Evolutionary conservation across 2,888 invertebrate genomes (phyloP), one percentile per base, ranked within the genome.

Genomic region (Dasysyrphus tricinctus): DNA sequence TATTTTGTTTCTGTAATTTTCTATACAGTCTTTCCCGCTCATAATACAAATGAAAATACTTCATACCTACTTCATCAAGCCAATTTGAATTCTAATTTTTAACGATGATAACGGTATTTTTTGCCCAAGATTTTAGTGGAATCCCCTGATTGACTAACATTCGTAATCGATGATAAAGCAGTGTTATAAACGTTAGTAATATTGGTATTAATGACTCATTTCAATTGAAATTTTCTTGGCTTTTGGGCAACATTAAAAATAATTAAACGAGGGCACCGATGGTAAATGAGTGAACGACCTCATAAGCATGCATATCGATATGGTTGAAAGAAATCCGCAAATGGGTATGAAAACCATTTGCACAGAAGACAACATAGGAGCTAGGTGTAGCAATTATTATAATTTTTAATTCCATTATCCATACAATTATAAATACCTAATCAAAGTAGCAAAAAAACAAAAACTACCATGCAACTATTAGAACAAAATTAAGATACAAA

Each of bases 381-480:
- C 2, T 44, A 44, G 14, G 42, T 14, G 14, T 14, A 1, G n/a
- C 44, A 51, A 51, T 29, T 11, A 56, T 34, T 34, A 57, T 12
- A 16, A 57, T 34, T 57, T 14, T 11, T 34, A 34, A 59, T 59
- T 59, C 19, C 2, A 34, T 37, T 37, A 37, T 59, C 19, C 19
- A 39, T 19, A 19, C 19, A 57, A 9, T 11, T 57, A 11, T 16
- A 32, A 72, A 24, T 65, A n/a, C n/a, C n/a, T n/a, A 29, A 42
- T 56, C 14, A 3, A 9, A 12, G 37, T 39, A 19, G 14, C 19
- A 32, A 54, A 19, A 11, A 49, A 47, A 19, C 14, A 49, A 47
- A 75, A 88, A 83, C 24, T 88, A 90, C 85, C 88, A 88, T 80
- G 88, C 88, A 91, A 72, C 1, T 37, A 37, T 37, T 37, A 19